Conservation (phyloP, 2,113 vertebrate genomes). For the Turnix velox region DNA sequence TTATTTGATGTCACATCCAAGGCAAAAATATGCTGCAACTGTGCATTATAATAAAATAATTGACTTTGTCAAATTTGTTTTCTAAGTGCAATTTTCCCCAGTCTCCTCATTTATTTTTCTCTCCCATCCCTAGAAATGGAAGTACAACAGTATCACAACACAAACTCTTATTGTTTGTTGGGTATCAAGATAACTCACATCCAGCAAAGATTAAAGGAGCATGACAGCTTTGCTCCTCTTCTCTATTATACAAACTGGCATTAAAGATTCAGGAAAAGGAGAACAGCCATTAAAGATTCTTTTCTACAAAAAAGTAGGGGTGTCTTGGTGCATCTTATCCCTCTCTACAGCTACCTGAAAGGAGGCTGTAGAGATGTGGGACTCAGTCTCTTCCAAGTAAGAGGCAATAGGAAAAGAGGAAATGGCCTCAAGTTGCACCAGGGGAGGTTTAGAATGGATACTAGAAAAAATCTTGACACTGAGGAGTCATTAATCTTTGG, state of each 20-base stretch:
- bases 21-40: background rate
- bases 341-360: too few relatives aligned
- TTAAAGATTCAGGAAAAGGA: background rate
- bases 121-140: background rate
- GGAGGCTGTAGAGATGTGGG: too few relatives aligned
- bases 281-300: background rate
- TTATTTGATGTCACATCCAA: constrained; percentile 11
- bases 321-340: background rate
- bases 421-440: too few relatives aligned
- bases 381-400: too few relatives aligned
- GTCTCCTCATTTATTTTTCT: background rate
- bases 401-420: too few relatives aligned
- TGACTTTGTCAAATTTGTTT: background rate
- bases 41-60: constrained; percentile 6
- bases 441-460: too few relatives aligned
- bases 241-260: background rate
- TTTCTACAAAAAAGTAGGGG: background rate
- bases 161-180: background rate
- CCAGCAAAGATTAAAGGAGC: background rate
- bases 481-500: too few relatives aligned
- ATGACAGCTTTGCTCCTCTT: background rate
- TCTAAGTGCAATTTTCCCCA: background rate
- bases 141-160: background rate
- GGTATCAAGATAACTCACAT: background rate
- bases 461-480: too few relatives aligned